Evolutionary conservation across 2,113 vertebrate genomes (phyloP).

Genomic region (Micronycteris hirsuta): DNA sequence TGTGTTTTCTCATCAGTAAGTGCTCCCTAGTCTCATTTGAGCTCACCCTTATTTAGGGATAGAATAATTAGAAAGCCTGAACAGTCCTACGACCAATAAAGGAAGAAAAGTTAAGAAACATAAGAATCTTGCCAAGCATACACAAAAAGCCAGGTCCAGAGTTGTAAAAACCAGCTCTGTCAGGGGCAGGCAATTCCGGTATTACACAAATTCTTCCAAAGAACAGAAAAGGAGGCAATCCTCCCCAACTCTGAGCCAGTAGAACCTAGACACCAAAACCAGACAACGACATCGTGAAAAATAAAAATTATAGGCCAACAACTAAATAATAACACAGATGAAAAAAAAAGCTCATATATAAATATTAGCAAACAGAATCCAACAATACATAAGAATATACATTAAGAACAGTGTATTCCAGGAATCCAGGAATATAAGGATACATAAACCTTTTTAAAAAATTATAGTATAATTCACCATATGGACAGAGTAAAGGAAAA

Average conservation of each 20-base stretch:
- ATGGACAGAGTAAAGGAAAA: conserved; percentile 1
- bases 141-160: background rate
- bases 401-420: background rate
- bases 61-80: background rate
- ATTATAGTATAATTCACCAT: background rate
- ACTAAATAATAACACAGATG: background rate
- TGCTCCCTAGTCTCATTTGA: background rate
- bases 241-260: background rate
- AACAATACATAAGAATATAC: background rate
- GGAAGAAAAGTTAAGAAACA: background rate
- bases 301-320: background rate
- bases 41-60: background rate
- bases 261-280: background rate
- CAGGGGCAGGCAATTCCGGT: background rate
- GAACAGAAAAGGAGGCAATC: background rate
- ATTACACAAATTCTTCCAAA: conserved; percentile 18
- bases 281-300: conserved; percentile 11
- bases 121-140: background rate
- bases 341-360: background rate
- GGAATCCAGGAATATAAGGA: background rate
- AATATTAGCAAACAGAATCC: background rate
- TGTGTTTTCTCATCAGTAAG: background rate
- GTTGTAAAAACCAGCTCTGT: background rate
- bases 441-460: background rate
- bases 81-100: background rate